phyloP scores from a whole-genome alignment of 2,113 vertebrate species.

The Coptodon rendalli region DNA sequence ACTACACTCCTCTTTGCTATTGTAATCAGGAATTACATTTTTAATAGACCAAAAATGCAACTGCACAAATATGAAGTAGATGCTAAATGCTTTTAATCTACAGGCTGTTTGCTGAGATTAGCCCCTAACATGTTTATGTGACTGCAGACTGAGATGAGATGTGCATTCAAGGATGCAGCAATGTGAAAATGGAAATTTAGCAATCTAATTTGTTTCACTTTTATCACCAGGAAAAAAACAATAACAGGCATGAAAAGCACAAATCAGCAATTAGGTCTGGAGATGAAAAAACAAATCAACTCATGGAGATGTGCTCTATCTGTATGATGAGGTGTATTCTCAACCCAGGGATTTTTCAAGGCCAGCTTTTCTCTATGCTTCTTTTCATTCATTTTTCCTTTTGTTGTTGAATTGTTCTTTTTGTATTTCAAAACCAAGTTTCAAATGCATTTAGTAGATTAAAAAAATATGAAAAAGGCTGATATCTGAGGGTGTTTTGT shows the following conservation, averaged over 20 bases:
- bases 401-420: neutral
- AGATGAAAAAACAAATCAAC: neutral
- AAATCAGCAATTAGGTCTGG: neutral
- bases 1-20: neutral
- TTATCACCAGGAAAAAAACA: neutral
- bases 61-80: neutral
- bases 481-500: neutral
- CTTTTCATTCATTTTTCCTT: neutral
- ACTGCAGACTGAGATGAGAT: neutral
- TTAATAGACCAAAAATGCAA: neutral
- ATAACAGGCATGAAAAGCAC: neutral
- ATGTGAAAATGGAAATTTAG: neutral
- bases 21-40: conserved; percentile 1
- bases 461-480: neutral
- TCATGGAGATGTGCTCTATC: neutral
- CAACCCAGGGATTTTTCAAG: neutral
- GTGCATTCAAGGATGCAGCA: neutral
- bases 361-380: neutral
- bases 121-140: neutral
- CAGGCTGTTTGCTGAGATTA: neutral
- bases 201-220: neutral
- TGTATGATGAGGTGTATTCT: neutral
- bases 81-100: neutral
- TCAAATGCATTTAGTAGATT: neutral
- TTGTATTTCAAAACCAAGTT: neutral